A percentile compares a stretch with the other conserved stretches of the same genome.
phyloP scores from a whole-genome alignment of 1,140 invertebrate species.

The Calosoma granatense region DNA sequence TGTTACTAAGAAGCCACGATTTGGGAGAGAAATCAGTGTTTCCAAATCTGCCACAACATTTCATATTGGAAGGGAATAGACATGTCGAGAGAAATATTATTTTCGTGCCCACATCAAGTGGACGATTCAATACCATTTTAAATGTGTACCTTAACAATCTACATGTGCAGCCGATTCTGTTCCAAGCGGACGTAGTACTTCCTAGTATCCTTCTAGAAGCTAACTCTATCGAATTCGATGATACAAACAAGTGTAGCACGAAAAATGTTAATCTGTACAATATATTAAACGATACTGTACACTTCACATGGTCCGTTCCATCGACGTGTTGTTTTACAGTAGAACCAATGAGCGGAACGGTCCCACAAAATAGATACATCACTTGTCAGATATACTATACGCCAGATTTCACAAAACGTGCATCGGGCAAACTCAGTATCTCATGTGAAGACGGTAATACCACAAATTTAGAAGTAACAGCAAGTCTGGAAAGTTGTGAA shows the following conservation, averaged over 20 bases:
- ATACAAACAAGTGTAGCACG: background rate
- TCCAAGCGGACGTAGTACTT: background rate
- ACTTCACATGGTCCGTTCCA: constrained; percentile 21
- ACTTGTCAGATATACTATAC: constrained; percentile 17
- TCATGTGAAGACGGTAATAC: background rate
- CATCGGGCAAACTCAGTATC: background rate
- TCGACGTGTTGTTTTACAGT: constrained; percentile 15
- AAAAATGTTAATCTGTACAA: constrained; percentile 15
- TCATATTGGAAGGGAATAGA: background rate
- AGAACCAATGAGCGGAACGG: constrained; percentile 19
- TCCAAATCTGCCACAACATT: background rate
- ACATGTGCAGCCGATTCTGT: background rate
- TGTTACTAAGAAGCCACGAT: background rate
- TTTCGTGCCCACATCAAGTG: constrained; percentile 9
- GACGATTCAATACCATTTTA: background rate
- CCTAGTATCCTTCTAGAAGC: background rate
- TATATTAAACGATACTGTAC: constrained; percentile 12
- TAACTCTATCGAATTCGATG: constrained; percentile 16
- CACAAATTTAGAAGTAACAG: background rate
- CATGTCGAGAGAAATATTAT: constrained; percentile 13
- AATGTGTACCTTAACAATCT: background rate
- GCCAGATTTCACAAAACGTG: background rate
- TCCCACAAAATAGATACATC: constrained; percentile 19
- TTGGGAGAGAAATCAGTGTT: background rate
- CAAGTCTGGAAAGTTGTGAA: constrained; percentile 3